Evolutionary conservation across 2,113 vertebrate genomes (phyloP), one percentile per base, ranked within the genome.

Genomic region (Deroptyus accipitrinus): DNA sequence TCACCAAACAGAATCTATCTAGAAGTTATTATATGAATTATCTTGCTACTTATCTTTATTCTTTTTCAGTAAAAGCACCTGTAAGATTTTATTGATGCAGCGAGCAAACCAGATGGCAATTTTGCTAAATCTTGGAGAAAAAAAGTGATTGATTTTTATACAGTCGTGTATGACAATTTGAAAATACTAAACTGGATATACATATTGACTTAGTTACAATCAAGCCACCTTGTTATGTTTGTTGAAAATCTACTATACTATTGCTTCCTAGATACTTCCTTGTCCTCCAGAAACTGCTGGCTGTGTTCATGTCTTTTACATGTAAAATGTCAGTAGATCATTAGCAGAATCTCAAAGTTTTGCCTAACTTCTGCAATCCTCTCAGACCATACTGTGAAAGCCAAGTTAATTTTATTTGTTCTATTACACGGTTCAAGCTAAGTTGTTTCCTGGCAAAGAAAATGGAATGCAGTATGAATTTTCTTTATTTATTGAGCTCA

Each of bases 51-150:
- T 89, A 82, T 68, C 27, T 88, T 94, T 42, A 59, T 89, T 86
- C 74, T 94, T 30, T 94, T 91, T 70, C 66, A 92, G 30, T 59
- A 95, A 84, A 35, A 68, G 70, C 54, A 96, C 76, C 72, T 88
- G 74, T 96, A 83, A 83, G 54, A 70, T 84, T 51, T 94, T 96
- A 95, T 74, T 91, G 73, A 92, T 88, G 87, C 89, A 91, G 91
- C 33, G 67, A 64, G 69, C 31, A 96, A 86, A 90, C 55, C 91
- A 95, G 51, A 95, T 95, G 59, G 35, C 52, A 95, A 59, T 91
- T 96, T 86, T 93, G 44, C 52, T 78, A 80, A 88, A 46, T 83
- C 85, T 93, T 94, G 35, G 9, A 30, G 55, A 35, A 41, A 62
- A 70, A 76, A 92, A 27, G 33, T 14, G 8, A 94, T 85, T 30